Conservation (phyloP, 1,140 invertebrate species). For the Penaeus japonicus region DNA sequence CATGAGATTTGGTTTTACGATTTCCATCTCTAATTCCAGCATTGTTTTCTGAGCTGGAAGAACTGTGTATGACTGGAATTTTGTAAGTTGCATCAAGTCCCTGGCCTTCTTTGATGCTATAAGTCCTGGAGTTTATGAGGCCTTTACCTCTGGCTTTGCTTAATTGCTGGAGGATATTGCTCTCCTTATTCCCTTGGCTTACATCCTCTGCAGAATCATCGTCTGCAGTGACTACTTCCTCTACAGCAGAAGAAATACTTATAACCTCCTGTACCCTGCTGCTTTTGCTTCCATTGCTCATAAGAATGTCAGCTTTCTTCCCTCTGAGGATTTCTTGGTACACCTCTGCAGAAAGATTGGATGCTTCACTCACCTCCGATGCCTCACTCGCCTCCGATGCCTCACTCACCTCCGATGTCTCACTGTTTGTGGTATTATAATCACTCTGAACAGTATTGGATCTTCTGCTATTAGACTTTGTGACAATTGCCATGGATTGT, state of each 20-base stretch:
- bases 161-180: too few species aligned
- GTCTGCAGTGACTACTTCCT: neutral
- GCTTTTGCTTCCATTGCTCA: neutral
- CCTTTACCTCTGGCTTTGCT: too few species aligned
- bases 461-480: neutral
- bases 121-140: too few species aligned
- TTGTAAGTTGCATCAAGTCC: too few species aligned
- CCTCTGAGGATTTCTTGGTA: constrained; percentile 21
- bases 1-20: too few species aligned
- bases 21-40: too few species aligned
- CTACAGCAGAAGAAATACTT: neutral
- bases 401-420: neutral
- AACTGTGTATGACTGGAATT: too few species aligned
- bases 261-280: neutral
- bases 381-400: neutral
- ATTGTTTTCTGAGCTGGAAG: too few species aligned
- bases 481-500: too few species aligned
- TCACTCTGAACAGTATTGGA: neutral
- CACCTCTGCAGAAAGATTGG: constrained; percentile 25
- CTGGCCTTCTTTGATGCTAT: too few species aligned
- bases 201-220: neutral
- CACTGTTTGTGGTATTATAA: neutral
- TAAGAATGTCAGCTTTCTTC: constrained; percentile 29
- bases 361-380: neutral
- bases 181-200: too few species aligned